Conservation (phyloP, 2,888 invertebrate genomes). For the Cantharis lateralis region DNA sequence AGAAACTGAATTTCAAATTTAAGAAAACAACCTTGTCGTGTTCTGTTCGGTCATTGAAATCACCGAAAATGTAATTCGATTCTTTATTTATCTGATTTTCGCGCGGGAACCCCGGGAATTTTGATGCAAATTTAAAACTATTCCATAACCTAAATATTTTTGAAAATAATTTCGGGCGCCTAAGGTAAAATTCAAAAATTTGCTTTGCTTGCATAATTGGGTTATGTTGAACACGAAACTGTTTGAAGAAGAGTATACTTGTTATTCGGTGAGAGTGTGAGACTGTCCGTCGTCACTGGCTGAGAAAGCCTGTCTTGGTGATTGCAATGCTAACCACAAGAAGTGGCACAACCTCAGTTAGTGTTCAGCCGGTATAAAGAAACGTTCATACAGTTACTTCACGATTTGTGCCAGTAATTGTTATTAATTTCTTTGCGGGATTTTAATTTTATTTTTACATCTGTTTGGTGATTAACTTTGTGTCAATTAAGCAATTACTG, state of each 20-base stretch:
- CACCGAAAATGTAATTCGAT: neutral
- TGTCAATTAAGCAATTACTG: neutral
- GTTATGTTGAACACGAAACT: slow-evolving; percentile 14
- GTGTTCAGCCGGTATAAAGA: slow-evolving; percentile 38
- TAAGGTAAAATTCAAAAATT: neutral
- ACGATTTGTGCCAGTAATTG: slow-evolving; percentile 38
- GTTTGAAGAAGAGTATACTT: slow-evolving; percentile 31
- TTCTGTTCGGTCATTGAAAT: neutral
- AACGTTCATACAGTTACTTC: slow-evolving; percentile 40
- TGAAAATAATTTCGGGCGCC: neutral
- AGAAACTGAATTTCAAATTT: neutral
- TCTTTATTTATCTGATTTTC: too few species aligned
- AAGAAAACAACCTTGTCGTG: neutral
- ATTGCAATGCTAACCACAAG: slow-evolving; percentile 45
- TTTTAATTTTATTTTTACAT: slow-evolving; percentile 9
- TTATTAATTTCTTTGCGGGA: slow-evolving; percentile 20
- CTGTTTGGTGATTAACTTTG: slow-evolving; percentile 10
- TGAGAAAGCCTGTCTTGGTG: slow-evolving; percentile 45
- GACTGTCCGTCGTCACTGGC: slow-evolving; percentile 40
- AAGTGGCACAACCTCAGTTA: slow-evolving; percentile 42
- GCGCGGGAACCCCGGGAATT: too few species aligned
- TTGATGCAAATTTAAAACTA: too few species aligned
- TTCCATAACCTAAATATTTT: neutral
- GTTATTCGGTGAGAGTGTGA: slow-evolving; percentile 42
- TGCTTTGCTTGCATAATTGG: slow-evolving; percentile 8